Conservation (phyloP, 2,888 invertebrate species). For the Gibbula magus region DNA sequence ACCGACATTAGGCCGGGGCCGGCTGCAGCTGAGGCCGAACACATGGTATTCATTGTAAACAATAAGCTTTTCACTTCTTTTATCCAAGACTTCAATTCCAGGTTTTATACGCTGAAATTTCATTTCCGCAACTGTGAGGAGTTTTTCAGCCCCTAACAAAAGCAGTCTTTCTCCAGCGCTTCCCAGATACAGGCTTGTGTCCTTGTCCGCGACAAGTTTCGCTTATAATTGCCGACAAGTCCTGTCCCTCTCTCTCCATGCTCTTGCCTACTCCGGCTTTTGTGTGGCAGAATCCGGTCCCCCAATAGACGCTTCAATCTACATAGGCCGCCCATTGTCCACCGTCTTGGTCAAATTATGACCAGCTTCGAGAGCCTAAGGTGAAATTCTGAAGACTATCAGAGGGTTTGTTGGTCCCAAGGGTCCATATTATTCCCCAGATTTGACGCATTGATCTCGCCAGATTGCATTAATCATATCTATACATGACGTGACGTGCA, state of each 20-base stretch:
- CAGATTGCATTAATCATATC: neutral
- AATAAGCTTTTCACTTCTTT: constrained; percentile 34
- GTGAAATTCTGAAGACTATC: neutral
- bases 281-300: neutral
- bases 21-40: constrained; percentile 25
- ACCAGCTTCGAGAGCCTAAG: constrained; percentile 7
- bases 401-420: neutral
- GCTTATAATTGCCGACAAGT: constrained; percentile 22
- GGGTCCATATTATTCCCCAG: neutral
- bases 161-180: constrained; percentile 22
- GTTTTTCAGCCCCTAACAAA: constrained; percentile 28
- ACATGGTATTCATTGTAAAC: constrained; percentile 27
- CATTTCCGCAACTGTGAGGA: constrained; percentile 31
- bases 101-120: constrained; percentile 34
- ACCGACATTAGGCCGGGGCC: constrained; percentile 13
- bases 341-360: neutral
- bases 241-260: neutral
- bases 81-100: constrained; percentile 32
- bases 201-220: neutral
- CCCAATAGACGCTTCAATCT: constrained; percentile 6
- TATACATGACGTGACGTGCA: neutral
- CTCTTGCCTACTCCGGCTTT: neutral
- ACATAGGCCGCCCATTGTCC: constrained; percentile 16
- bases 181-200: neutral
- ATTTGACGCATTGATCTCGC: neutral